These are phyloP conservation scores for Drosophila eohydei DNA, from an alignment of 2,888 invertebrate genomes.

Conservation along the genomic window DNA sequence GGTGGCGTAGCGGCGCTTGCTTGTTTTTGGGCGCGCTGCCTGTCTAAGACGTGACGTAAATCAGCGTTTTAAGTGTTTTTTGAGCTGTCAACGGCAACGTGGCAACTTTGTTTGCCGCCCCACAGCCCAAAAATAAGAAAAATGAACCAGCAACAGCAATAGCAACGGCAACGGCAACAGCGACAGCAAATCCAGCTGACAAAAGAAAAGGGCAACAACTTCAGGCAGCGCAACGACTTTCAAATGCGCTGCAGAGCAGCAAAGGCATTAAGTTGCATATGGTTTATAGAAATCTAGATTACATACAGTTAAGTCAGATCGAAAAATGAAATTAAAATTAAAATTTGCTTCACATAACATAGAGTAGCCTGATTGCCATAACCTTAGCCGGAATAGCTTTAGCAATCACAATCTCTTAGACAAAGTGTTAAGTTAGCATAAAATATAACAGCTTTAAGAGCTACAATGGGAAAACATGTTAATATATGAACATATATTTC, in stretches of 20 bases:
- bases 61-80: constrained; percentile 78
- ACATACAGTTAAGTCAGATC: too few species aligned
- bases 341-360: too few species aligned
- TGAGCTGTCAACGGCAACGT: constrained; percentile 69
- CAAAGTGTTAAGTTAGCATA: not conserved
- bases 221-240: not conserved
- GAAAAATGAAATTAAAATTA: too few species aligned
- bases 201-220: constrained; percentile 6
- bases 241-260: constrained; percentile 25
- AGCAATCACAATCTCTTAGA: not conserved
- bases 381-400: too few species aligned
- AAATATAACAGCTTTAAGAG: not conserved
- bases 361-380: too few species aligned
- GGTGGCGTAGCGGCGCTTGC: not conserved
- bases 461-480: not conserved
- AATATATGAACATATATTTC: constrained; percentile 1
- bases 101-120: constrained; percentile 60
- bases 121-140: constrained; percentile 32
- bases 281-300: too few species aligned
- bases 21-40: constrained; percentile 31
- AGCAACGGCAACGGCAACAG: constrained; percentile 56
- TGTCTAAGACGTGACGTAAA: constrained; percentile 77
- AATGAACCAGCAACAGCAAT: constrained; percentile 57
- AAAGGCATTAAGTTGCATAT: too few species aligned
- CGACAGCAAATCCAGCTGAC: constrained; percentile 52